Percentiles rank a stretch among this genome's conserved stretches.
These are phyloP conservation scores for Sciaenops ocellatus DNA, from an alignment of 2,797 vertebrate species.

Conservation along the genomic window DNA sequence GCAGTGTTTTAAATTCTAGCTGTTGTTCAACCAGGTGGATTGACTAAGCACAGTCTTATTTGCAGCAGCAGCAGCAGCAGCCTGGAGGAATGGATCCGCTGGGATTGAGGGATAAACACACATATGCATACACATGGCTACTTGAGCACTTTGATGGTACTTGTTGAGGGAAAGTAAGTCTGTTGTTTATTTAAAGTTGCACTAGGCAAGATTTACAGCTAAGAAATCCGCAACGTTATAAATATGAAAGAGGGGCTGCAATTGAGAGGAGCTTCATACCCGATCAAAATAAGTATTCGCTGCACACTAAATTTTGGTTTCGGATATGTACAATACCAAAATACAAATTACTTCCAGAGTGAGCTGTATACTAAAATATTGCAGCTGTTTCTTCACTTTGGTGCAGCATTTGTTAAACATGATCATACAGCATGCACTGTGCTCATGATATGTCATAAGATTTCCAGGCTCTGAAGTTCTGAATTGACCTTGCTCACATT, in stretches of 20 bases:
- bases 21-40: slow-evolving; percentile 31
- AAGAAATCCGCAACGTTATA: background rate
- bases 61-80: slow-evolving; percentile 40
- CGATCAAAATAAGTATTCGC: background rate
- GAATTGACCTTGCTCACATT: background rate
- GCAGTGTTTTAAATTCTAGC: slow-evolving; percentile 38
- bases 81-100: slow-evolving; percentile 43
- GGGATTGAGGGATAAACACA: slow-evolving; percentile 54
- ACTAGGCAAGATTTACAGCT: background rate
- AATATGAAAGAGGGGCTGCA: background rate
- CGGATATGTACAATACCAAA: background rate
- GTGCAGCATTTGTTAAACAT: background rate
- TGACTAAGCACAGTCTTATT: slow-evolving; percentile 30
- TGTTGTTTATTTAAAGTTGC: slow-evolving; percentile 45
- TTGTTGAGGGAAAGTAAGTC: slow-evolving; percentile 15
- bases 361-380: background rate
- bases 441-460: background rate
- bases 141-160: slow-evolving; percentile 38
- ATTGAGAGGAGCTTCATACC: background rate
- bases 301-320: background rate
- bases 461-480: background rate
- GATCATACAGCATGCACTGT: no score
- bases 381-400: background rate
- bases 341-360: background rate
- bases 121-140: slow-evolving; percentile 45